Evolutionary conservation across 2,888 invertebrate species (phyloP).

Genomic region (Ornithoptera priamus): DNA sequence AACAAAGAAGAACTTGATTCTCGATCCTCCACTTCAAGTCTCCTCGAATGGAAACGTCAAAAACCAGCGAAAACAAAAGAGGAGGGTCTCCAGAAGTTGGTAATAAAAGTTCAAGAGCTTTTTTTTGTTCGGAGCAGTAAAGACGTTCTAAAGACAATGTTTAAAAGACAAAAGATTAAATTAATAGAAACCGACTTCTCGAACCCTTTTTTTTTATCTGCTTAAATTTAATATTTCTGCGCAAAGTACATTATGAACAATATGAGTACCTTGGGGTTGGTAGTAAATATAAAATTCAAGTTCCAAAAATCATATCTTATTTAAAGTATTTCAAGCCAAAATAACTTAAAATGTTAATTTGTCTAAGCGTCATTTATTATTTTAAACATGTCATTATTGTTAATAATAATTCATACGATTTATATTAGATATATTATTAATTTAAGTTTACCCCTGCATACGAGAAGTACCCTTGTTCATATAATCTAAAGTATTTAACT

Average conservation of each 20-base stretch:
- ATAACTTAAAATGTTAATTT: too few relatives aligned
- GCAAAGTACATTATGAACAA: neutral
- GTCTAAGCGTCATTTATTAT: too few relatives aligned
- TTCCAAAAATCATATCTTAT: too few relatives aligned
- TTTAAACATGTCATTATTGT: too few relatives aligned
- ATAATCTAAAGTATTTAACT: neutral
- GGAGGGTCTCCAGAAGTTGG: slow-evolving; percentile 23
- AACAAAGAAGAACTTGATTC: slow-evolving; percentile 28
- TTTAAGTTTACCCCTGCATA: too few relatives aligned
- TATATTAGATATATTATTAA: too few relatives aligned
- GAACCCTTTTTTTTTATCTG: neutral
- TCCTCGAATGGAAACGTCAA: slow-evolving; percentile 27
- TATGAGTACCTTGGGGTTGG: too few relatives aligned
- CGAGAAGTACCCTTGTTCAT: too few relatives aligned
- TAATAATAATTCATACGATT: too few relatives aligned
- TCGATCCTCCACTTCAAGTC: slow-evolving; percentile 29
- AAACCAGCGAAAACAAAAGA: slow-evolving; percentile 27
- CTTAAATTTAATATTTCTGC: neutral
- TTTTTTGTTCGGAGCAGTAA: slow-evolving; percentile 10
- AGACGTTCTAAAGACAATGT: slow-evolving; percentile 6
- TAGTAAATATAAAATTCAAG: too few relatives aligned
- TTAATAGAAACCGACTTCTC: slow-evolving; percentile 37
- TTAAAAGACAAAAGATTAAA: neutral
- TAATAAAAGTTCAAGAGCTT: slow-evolving; percentile 25
- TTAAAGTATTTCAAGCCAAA: too few relatives aligned